Evolutionary conservation across 2,797 vertebrate genomes (phyloP).

Genomic region (Chiloscyllium punctatum): DNA sequence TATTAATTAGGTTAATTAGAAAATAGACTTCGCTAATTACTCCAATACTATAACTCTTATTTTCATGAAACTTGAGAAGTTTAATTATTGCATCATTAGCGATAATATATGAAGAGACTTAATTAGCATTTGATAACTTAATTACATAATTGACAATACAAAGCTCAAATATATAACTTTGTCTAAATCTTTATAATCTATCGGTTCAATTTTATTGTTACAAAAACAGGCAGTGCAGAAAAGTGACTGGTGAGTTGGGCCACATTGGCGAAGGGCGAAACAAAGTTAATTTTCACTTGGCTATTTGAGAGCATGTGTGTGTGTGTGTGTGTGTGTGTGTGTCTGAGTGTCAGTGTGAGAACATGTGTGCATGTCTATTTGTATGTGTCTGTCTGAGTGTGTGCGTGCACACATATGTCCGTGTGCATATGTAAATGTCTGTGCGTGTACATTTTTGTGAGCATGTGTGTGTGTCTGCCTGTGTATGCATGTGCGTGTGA

Average conservation of each 20-base stretch:
- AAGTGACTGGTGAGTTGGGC: not conserved
- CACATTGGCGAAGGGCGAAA: not conserved
- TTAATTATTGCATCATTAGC: slow-evolving; percentile 12
- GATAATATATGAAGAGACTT: slow-evolving; percentile 26
- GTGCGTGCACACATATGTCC: too few relatives aligned
- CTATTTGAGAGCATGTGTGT: too few relatives aligned
- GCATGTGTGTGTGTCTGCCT: too few relatives aligned
- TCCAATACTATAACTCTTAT: not conserved
- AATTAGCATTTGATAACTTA: not conserved
- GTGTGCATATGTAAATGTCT: too few relatives aligned
- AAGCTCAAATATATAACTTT: not conserved
- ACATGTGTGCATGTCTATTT: too few relatives aligned
- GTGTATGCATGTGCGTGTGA: too few relatives aligned
- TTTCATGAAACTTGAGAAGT: slow-evolving; percentile 7
- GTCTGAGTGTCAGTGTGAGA: too few relatives aligned
- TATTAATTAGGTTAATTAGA: slow-evolving; percentile 24
- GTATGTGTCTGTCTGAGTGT: too few relatives aligned
- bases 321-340: too few relatives aligned
- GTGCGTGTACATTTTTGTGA: too few relatives aligned
- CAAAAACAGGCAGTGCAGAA: not conserved
- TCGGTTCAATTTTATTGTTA: not conserved
- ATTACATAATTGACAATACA: slow-evolving; percentile 16
- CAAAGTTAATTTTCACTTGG: too few relatives aligned
- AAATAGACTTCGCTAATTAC: slow-evolving; percentile 1
- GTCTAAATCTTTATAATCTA: not conserved